Evolutionary conservation across 2,113 vertebrate genomes (phyloP), one percentile per base, ranked within the genome.

Genomic region (Alces alces): DNA sequence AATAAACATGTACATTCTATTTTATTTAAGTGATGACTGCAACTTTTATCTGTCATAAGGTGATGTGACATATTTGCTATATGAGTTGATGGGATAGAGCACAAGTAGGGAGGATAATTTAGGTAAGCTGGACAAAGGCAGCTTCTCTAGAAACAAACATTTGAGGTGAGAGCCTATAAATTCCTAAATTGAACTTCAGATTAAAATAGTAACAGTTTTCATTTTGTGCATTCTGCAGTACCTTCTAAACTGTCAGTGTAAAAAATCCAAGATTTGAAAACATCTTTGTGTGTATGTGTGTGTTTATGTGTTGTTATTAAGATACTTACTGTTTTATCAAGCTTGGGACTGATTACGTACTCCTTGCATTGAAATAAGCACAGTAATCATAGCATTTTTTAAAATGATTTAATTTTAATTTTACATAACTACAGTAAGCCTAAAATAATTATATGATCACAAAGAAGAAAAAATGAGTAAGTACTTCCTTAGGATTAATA

Each of bases 391-490:
- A 93, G 36, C 16, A 66, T 43, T 96, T 95, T 92, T 94, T 15
- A 43, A 96, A 90, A 57, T 43, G 76, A 95, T 89, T 96, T 92
- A 11, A 55, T 39, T 92, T 86, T 85, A 86, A 73, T 83, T 50
- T 96, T 84, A 70, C 12, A 84, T 36, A n/a, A 70, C 15, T 78
- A 30, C 6, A 89, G 21, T 7, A 88, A 94, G 47, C 27, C 45
- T 89, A 47, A 97, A 97, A 94, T 96, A 83, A 97, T 91, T 86
- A 95, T 64, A 89, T 96, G 89, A 95, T 73, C 94, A 70, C 7
- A 96, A 83, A 92, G 78, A 2, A 39, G 3, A 90, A 3, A 90
- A 80, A 96, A 98, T 97, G 96, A 96, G 95, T 78, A 80, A 66
- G 5, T 30, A 61, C 3, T 97, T 98, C 1, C 17, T 55, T 33